phyloP scores from a whole-genome alignment of 2,797 vertebrate genomes.

The Aulostomus chinensis region DNA sequence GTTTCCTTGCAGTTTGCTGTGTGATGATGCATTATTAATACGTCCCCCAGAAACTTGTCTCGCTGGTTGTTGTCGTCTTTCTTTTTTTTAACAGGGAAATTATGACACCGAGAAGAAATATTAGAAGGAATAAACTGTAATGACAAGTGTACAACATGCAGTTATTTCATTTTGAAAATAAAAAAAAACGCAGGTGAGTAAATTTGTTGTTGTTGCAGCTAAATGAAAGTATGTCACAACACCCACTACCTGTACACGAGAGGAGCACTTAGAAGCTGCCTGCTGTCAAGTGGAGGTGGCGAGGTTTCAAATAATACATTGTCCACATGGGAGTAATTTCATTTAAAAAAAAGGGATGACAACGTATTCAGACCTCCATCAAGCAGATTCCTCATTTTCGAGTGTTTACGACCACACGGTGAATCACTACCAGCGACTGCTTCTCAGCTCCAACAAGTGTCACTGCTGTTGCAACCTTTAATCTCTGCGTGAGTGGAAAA shows the following conservation, averaged over 20 bases:
- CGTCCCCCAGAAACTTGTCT: slow-evolving; percentile 12
- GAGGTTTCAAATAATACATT: slow-evolving; percentile 33
- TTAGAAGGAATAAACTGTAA: slow-evolving; percentile 8
- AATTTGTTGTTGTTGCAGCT: slow-evolving; percentile 11
- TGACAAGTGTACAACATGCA: not conserved
- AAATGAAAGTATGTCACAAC: slow-evolving; percentile 39
- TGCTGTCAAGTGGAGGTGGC: slow-evolving; percentile 45
- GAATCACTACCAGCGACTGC: not conserved
- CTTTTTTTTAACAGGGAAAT: slow-evolving; percentile 9
- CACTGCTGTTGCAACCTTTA: slow-evolving; percentile 1
- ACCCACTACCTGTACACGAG: slow-evolving; percentile 22
- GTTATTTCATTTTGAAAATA: slow-evolving; percentile 10
- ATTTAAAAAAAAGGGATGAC: slow-evolving; percentile 13
- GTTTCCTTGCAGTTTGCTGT: slow-evolving; percentile 25
- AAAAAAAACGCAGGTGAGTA: slow-evolving; percentile 18
- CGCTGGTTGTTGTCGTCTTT: slow-evolving; percentile 1
- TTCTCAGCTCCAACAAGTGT: not conserved
- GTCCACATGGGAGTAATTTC: slow-evolving; percentile 38
- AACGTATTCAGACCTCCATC: slow-evolving; percentile 9
- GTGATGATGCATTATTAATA: slow-evolving; percentile 52
- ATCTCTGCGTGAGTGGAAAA: slow-evolving; percentile 1
- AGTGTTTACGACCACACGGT: slow-evolving; percentile 17
- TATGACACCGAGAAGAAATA: slow-evolving; percentile 15
- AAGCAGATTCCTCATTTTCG: slow-evolving; percentile 7
- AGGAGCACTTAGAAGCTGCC: slow-evolving; percentile 30